Conservation (phyloP, 2,888 invertebrate species). For the Caenorhabditis sulstoni region DNA sequence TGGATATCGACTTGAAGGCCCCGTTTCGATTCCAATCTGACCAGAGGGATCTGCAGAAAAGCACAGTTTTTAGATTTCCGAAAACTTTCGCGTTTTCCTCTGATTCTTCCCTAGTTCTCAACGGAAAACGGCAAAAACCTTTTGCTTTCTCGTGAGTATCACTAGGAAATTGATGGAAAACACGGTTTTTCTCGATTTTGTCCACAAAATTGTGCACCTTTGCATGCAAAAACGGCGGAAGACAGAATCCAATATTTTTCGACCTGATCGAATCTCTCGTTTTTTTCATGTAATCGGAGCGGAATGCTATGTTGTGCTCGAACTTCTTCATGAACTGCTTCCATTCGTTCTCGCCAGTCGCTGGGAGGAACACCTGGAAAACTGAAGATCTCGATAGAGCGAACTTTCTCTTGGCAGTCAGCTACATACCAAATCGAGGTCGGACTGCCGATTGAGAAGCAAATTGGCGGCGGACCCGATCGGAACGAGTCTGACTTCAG, state of each 20-base stretch:
- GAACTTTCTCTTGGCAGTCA: not conserved
- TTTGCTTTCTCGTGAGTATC: too few relatives aligned
- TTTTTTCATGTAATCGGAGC: conserved; percentile 11
- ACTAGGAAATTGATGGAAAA: too few relatives aligned
- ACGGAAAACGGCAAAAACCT: not conserved
- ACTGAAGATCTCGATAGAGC: not conserved
- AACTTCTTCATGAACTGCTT: conserved; percentile 37
- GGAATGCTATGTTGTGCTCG: conserved; percentile 18
- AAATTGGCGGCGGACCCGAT: conserved; percentile 51
- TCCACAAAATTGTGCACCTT: conserved; percentile 4
- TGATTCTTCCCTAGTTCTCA: too few relatives aligned
- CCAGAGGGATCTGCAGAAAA: conserved; percentile 26
- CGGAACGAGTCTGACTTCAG: conserved; percentile 33
- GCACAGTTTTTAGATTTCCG: too few relatives aligned
- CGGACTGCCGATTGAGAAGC: conserved; percentile 26
- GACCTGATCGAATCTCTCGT: not conserved
- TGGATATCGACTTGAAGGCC: conserved; percentile 54
- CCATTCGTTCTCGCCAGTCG: conserved; percentile 11
- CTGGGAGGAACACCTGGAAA: conserved; percentile 43
- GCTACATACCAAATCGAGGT: conserved; percentile 50
- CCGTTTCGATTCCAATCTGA: conserved; percentile 17
- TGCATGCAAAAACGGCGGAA: not conserved
- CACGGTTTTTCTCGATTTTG: not conserved
- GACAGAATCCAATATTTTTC: not conserved
- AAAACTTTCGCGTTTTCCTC: too few relatives aligned